These are phyloP conservation scores for Cyprinus carpio DNA, from an alignment of 2,113 vertebrate genomes.

Conservation along the genomic window DNA sequence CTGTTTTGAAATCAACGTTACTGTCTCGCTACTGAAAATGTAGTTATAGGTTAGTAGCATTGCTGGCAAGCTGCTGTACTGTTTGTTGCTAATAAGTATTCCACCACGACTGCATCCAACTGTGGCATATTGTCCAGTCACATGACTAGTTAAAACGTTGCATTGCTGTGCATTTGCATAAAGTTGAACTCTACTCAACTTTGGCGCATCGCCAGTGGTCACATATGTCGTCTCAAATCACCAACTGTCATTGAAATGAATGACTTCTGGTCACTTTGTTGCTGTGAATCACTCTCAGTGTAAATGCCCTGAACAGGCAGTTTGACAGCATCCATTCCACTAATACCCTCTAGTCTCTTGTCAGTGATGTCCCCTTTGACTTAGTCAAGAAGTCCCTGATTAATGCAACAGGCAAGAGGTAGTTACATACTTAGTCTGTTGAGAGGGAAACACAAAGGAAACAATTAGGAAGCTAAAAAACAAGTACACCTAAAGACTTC, in stretches of 20 bases:
- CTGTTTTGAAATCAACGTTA: background rate
- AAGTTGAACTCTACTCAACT: conserved; percentile 21
- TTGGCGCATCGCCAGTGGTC: background rate
- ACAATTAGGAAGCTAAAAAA: background rate
- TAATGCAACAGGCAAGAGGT: background rate
- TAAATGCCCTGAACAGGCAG: background rate
- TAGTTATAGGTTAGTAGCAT: too few species aligned
- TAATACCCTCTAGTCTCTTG: background rate
- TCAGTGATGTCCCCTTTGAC: background rate
- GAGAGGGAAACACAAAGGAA: background rate
- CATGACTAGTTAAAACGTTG: background rate
- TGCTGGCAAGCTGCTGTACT: background rate
- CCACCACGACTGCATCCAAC: too few species aligned
- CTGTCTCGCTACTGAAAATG: background rate
- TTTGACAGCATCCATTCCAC: background rate
- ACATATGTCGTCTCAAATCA: background rate
- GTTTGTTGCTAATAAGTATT: too few species aligned
- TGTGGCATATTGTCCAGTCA: background rate
- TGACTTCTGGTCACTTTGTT: background rate
- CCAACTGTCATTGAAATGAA: conserved; percentile 12
- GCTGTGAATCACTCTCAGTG: background rate
- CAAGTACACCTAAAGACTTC: background rate
- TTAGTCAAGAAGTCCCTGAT: background rate
- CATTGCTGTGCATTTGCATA: conserved; percentile 3
- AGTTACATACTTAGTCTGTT: background rate